A percentile compares a stretch with the other conserved stretches of the same genome.
Conservation (phyloP, 1,140 invertebrate species). For the Drosophila carrolli region DNA sequence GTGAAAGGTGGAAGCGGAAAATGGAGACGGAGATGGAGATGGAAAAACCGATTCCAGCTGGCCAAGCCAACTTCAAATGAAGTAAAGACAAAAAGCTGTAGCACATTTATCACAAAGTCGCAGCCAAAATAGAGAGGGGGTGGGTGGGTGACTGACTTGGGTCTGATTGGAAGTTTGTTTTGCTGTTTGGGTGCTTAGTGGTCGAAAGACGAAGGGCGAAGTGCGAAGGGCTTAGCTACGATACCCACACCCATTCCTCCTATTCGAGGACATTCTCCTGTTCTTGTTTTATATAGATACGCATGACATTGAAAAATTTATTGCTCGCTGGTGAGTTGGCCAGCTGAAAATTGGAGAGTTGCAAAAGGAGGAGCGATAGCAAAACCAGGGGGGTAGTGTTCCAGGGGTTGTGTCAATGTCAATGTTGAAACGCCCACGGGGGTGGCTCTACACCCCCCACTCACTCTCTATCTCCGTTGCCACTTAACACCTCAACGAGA, state of each 20-base stretch:
- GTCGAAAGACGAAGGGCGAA: constrained; percentile 46
- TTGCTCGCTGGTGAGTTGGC: constrained; percentile 76
- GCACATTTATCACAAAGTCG: constrained; percentile 82
- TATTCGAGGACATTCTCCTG: constrained; percentile 23
- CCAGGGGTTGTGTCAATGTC: constrained; percentile 79
- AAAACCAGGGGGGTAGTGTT: neutral
- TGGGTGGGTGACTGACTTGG: constrained; percentile 51
- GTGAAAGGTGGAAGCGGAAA: neutral
- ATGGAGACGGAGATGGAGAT: constrained; percentile 18
- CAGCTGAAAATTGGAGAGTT: constrained; percentile 49
- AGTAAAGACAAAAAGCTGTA: constrained; percentile 82
- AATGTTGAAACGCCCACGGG: constrained; percentile 32
- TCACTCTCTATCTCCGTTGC: constrained; percentile 10
- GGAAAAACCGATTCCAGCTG: constrained; percentile 27
- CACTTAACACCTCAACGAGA: constrained; percentile 61
- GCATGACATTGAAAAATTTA: constrained; percentile 83
- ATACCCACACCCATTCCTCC: constrained; percentile 20
- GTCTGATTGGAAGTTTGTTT: constrained; percentile 81
- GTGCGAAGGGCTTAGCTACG: constrained; percentile 20
- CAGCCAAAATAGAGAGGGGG: constrained; percentile 35
- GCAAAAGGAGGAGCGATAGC: neutral
- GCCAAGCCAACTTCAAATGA: constrained; percentile 70
- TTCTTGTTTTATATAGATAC: constrained; percentile 69
- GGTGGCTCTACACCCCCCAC: constrained; percentile 2
- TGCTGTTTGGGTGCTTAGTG: constrained; percentile 78